Conservation (phyloP, 2,888 invertebrate species). For the Unio pictorum region DNA sequence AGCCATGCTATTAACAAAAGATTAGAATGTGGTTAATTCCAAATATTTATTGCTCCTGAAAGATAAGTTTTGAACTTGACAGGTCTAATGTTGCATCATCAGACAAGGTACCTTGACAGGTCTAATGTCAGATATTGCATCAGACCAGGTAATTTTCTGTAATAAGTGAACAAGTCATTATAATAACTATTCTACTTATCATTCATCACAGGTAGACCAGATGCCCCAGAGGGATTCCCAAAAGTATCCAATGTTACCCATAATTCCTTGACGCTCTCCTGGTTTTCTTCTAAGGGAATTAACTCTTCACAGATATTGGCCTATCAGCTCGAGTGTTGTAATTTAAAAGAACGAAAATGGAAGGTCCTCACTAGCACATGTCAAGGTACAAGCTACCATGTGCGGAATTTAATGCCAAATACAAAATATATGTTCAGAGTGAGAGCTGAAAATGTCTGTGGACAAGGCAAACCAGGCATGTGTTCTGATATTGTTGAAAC, state of each 20-base stretch:
- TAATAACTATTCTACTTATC: too few species aligned
- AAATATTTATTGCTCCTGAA: too few species aligned
- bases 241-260: conserved; percentile 51
- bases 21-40: too few species aligned
- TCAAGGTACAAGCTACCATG: conserved; percentile 55
- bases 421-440: conserved; percentile 53
- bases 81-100: too few species aligned
- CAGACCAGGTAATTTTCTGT: too few species aligned
- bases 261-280: conserved; percentile 61
- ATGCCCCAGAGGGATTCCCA: conserved; percentile 52
- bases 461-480: conserved; percentile 53
- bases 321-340: conserved; percentile 49
- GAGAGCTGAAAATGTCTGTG: conserved; percentile 57
- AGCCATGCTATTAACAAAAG: too few species aligned
- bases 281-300: conserved; percentile 66
- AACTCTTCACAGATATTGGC: conserved; percentile 49
- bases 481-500: conserved; percentile 67
- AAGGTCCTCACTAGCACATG: conserved; percentile 53
- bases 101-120: too few species aligned
- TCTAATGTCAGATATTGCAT: too few species aligned
- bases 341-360: conserved; percentile 45
- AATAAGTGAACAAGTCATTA: too few species aligned
- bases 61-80: too few species aligned
- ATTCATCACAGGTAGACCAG: conserved; percentile 55
- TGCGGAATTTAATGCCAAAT: conserved; percentile 49